Base-by-base conservation (phyloP, 2,113 vertebrate genomes). In the Delphinus delphis region DNA sequence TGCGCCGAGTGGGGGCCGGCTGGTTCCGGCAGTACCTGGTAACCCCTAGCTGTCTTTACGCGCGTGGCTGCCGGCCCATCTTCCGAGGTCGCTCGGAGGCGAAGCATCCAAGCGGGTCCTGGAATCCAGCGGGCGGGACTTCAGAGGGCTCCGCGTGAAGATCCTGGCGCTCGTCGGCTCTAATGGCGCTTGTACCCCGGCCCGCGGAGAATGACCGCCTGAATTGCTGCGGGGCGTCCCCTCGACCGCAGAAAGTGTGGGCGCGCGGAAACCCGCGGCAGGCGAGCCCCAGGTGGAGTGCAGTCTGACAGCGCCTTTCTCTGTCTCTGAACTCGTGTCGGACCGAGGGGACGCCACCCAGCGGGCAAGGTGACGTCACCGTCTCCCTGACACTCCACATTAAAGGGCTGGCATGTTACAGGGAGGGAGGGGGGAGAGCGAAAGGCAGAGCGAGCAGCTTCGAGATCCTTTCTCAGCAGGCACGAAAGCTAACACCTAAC, bases 331-430 rank as follows among this genome's bases (percentile, higher is more conserved):
- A 97, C 97, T 98, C 97, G 87, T 90, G 97, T 98, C 97, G 98
- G 97, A 98, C 98, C 97, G 93, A 97, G 96, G 97, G 97, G 98
- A 98, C 97, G 97, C 97, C 98, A 97, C 97, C 98, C 98, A 98
- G 93, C 88, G 97, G 98, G 97, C 98, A 98, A 93, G 96, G 97
- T 98, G 98, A 98, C 98, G 98, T 98, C 98, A 98, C 95, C 98
- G 90, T 97, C 98, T 97, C 96, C 98, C 97, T 91, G 95, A 96
- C 98, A 95, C 96, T 97, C 98, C 96, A 96, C 97, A 96, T 96
- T 97, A 96, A 97, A 97, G 96, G 97, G 97, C 97, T 98, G 97
- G 97, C 97, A 67, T 88, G 97, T 96, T 98, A 92, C 97, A 21
- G 89, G 76, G 71, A 97, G 95, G 95, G 98, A 97, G 97, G 97